These are phyloP conservation scores for Scaptomyza cyrtandrae DNA, from an alignment of 2,888 invertebrate genomes.

Conservation along the genomic window DNA sequence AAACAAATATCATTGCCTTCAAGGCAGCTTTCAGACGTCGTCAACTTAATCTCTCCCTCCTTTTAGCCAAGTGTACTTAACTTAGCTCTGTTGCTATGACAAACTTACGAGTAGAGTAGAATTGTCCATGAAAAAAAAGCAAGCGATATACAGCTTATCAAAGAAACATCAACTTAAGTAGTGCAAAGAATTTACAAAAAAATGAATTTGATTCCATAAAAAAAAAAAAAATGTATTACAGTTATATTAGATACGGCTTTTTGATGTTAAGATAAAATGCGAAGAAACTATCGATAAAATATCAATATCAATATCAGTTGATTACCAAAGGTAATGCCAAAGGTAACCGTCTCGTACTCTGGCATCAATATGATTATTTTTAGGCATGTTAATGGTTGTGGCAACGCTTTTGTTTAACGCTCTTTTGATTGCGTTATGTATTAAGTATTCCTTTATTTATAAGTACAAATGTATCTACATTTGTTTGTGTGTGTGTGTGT, in stretches of 20 bases:
- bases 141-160: not conserved
- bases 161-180: not conserved
- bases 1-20: not conserved
- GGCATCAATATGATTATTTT: slow-evolving; percentile 27
- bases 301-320: too few relatives aligned
- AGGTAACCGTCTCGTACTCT: slow-evolving; percentile 15
- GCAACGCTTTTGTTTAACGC: slow-evolving; percentile 50
- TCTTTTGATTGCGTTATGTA: slow-evolving; percentile 43
- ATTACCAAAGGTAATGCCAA: not conserved
- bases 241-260: too few relatives aligned
- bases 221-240: not conserved
- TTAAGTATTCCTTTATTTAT: slow-evolving; percentile 24
- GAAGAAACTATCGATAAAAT: too few relatives aligned
- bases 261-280: too few relatives aligned
- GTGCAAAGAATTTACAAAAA: too few relatives aligned
- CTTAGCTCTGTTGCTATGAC: not conserved
- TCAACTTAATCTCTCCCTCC: not conserved
- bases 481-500: slow-evolving; percentile 12
- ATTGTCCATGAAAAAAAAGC: not conserved
- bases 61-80: not conserved
- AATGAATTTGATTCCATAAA: too few relatives aligned
- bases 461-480: slow-evolving; percentile 2
- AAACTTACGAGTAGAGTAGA: not conserved
- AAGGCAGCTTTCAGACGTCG: not conserved
- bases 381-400: slow-evolving; percentile 38